These are phyloP conservation scores for Sceliomorpha sp. DNA, from an alignment of 2,888 invertebrate species.

Conservation along the genomic window DNA sequence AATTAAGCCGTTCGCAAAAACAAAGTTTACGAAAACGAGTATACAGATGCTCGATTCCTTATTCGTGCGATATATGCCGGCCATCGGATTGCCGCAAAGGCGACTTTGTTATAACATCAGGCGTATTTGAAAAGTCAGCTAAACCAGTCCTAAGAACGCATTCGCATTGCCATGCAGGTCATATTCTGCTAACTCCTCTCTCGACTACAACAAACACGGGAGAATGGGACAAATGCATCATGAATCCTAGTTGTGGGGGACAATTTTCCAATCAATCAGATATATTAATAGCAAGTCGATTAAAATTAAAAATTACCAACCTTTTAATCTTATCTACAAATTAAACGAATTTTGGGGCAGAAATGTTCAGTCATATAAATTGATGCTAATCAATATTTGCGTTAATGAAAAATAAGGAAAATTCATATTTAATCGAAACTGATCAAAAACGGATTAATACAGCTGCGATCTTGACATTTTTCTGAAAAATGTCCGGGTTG, in stretches of 20 bases:
- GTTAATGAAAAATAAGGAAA: no score
- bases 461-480: no score
- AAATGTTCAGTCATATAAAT: no score
- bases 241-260: no score
- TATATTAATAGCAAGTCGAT: conserved; percentile 10
- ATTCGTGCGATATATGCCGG: conserved; percentile 18
- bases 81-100: conserved; percentile 30
- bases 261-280: conserved; percentile 19
- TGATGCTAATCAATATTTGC: no score
- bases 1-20: conserved; percentile 20
- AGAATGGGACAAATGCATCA: conserved; percentile 36
- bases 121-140: conserved; percentile 40
- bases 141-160: conserved; percentile 51
- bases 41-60: conserved; percentile 8
- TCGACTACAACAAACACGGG: conserved; percentile 33
- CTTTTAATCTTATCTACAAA: no score
- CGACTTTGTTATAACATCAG: conserved; percentile 53
- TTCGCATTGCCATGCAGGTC: conserved; percentile 53
- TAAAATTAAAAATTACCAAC: neutral
- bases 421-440: no score
- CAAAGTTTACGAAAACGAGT: neutral
- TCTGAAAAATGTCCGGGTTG: no score
- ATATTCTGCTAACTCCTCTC: conserved; percentile 51
- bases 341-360: no score
- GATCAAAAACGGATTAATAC: no score